Base-by-base conservation (phyloP, 2,888 invertebrate species). In the Nebria salina region DNA sequence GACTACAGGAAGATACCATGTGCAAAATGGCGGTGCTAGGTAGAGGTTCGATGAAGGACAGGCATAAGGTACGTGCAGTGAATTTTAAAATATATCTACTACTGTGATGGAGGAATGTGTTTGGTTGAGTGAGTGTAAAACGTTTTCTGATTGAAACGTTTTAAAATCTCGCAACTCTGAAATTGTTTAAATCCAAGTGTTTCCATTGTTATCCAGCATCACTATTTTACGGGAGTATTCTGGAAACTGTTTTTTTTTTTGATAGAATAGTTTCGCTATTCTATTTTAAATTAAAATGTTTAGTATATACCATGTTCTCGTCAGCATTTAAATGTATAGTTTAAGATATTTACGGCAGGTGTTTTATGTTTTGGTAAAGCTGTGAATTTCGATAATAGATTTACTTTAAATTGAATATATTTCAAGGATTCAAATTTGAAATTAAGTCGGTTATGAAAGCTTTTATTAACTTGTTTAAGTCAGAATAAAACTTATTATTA, bases 11-110 rank as follows among this genome's bases (percentile, higher is more conserved):
- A 88, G 97, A 97, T 89, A 97, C 97, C 11, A 96, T 97, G 93
- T 97, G 97, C 87, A 97, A 97, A 91, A 97, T 98, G 96, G 96
- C 97, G 42, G 96, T 98, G 11, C 91, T 98, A 34, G 98, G 98
- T 6, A 92, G 95, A 83, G 97, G 97, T 8, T 97, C 97, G 6
- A 97, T 98, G 97, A 94, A 96, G 88, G 97, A 98, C 88, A 93
- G 97, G 85, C 94, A 95, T 87, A 97, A 97, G 93, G 95, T 94
- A 87, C 86, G 87, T 83, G 64, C 81, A 13, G 1, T 6, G 70
- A 70, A 43, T 75, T 15, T 20, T 20, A 75, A 80, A 75, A 41
- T 72, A 11, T 11, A 75, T 43, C 34, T n/a, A 34, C 41, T 20
- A 7, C 72, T 72, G 34, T 72, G 9, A 11, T n/a, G n/a, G 34